Percentiles rank a stretch among this genome's conserved stretches.
Evolutionary conservation across 2,113 vertebrate species (phyloP).

Genomic region (Ptychochromis oligacanthus): DNA sequence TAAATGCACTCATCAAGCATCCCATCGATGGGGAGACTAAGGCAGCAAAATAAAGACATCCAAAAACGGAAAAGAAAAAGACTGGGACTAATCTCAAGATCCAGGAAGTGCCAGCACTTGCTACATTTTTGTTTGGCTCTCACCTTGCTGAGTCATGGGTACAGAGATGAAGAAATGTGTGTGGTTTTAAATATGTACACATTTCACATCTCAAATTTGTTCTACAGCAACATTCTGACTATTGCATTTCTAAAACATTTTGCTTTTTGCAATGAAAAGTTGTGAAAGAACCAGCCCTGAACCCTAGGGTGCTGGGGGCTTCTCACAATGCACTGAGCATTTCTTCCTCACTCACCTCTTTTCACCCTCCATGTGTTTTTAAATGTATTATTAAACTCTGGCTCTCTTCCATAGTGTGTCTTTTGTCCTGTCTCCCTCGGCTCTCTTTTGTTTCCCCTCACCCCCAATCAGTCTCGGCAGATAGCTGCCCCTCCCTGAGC

Average conservation of each 20-base stretch:
- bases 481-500: too few species aligned
- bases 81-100: conserved; percentile 20
- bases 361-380: too few species aligned
- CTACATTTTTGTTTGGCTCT: not conserved
- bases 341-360: too few species aligned
- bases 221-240: not conserved
- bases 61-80: not conserved
- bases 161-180: not conserved
- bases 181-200: not conserved
- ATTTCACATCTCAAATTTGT: not conserved
- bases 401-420: too few species aligned
- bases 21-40: not conserved
- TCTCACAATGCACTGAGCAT: too few species aligned
- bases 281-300: too few species aligned
- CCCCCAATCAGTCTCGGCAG: too few species aligned
- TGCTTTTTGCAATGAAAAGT: too few species aligned
- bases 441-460: too few species aligned
- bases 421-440: too few species aligned
- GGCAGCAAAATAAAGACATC: conserved; percentile 3
- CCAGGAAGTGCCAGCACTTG: not conserved
- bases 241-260: not conserved
- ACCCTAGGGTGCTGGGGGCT: too few species aligned
- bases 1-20: conserved; percentile 35
- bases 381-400: too few species aligned
- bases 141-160: conserved; percentile 4